phyloP scores from a whole-genome alignment of 2,888 invertebrate genomes.

The Xiphydria camelus region DNA sequence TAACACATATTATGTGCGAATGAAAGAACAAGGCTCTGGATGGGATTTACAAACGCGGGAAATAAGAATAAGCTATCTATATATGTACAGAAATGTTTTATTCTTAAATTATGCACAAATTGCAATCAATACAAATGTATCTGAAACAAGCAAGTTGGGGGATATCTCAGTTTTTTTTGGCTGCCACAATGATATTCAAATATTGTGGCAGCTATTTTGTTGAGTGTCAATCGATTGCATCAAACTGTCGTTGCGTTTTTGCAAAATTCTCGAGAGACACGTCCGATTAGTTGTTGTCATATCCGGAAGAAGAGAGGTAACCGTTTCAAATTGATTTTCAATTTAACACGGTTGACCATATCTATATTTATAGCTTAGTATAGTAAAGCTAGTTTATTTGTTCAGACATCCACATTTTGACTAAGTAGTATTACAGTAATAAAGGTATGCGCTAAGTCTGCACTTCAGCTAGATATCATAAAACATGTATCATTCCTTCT shows the following conservation, averaged over 20 bases:
- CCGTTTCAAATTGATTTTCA: constrained; percentile 42
- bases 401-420: constrained; percentile 59
- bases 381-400: constrained; percentile 58
- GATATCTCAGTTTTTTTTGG: constrained; percentile 58
- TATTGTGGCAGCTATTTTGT: constrained; percentile 51
- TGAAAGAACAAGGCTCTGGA: too few species aligned
- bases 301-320: constrained; percentile 55
- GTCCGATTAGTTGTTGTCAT: constrained; percentile 58
- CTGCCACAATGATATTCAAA: constrained; percentile 54
- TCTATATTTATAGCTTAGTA: constrained; percentile 56
- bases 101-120: constrained; percentile 61
- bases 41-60: too few species aligned
- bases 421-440: constrained; percentile 58
- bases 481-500: constrained; percentile 57
- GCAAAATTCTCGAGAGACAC: constrained; percentile 54
- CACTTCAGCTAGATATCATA: constrained; percentile 58
- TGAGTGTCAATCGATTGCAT: constrained; percentile 52
- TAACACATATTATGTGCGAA: too few species aligned
- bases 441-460: constrained; percentile 58
- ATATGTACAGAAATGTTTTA: constrained; percentile 61
- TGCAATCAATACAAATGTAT: constrained; percentile 61
- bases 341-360: constrained; percentile 44
- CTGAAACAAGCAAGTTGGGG: constrained; percentile 60
- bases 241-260: constrained; percentile 48
- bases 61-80: constrained; percentile 24